Conservation (phyloP, 1,140 invertebrate genomes). For the Eupeodes corollae region DNA sequence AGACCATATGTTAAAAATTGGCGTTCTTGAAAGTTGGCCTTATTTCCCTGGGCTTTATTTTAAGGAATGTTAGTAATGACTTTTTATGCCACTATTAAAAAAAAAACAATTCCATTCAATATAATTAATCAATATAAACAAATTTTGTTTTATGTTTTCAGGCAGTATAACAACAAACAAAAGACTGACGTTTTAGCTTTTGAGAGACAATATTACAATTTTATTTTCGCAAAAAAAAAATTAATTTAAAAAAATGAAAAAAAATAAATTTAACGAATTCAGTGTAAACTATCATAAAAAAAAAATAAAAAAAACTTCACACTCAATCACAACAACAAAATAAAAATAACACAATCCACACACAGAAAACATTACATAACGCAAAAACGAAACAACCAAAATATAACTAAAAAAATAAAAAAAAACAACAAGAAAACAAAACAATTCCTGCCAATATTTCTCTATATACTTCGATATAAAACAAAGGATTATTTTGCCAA, state of each 20-base stretch:
- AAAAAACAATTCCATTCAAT: not conserved
- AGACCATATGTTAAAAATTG: too few relatives aligned
- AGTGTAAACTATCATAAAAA: conserved; percentile 7
- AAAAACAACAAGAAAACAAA: too few relatives aligned
- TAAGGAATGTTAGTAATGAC: too few relatives aligned
- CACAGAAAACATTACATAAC: too few relatives aligned
- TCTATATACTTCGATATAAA: too few relatives aligned
- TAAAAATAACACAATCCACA: not conserved
- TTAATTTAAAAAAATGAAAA: too few relatives aligned
- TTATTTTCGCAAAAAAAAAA: conserved; percentile 10
- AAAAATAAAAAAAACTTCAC: not conserved
- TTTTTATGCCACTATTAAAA: not conserved
- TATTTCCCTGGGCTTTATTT: too few relatives aligned
- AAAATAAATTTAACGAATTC: conserved; percentile 13
- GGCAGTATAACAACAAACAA: conserved; percentile 14
- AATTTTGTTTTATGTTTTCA: conserved; percentile 5
- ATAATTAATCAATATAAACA: too few relatives aligned
- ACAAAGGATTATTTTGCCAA: too few relatives aligned
- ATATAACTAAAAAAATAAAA: not conserved
- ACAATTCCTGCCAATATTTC: too few relatives aligned
- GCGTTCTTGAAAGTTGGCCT: too few relatives aligned
- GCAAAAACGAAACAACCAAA: not conserved
- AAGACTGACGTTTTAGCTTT: conserved; percentile 39
- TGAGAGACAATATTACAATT: conserved; percentile 37
- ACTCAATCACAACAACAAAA: not conserved